phyloP scores from a whole-genome alignment of 53 echinoderm and acorn worm species.

The Echinometra lucunter region DNA sequence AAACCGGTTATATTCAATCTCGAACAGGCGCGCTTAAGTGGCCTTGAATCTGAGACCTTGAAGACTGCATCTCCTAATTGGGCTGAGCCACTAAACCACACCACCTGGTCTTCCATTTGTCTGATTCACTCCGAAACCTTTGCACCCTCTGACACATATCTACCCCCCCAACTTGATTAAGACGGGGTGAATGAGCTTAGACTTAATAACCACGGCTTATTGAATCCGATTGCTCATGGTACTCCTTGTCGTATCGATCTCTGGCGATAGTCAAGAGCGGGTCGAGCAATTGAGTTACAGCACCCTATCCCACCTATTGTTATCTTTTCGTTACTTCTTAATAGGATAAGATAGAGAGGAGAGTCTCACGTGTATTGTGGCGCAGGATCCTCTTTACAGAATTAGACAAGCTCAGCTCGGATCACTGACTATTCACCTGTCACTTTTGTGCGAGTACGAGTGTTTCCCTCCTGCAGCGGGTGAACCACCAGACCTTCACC shows the following conservation, averaged over 20 bases:
- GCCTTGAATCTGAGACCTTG: not conserved
- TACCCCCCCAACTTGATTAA: slow-evolving; percentile 2
- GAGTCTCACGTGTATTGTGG: not conserved
- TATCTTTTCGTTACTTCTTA: slow-evolving; percentile 59
- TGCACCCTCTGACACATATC: not conserved
- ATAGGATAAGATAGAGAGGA: not conserved
- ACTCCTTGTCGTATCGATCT: slow-evolving; percentile 49
- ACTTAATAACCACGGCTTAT: slow-evolving; percentile 43
- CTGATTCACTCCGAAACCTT: not conserved
- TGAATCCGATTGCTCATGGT: not conserved
- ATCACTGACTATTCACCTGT: slow-evolving; percentile 18
- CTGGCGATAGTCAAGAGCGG: not conserved
- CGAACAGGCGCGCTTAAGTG: not conserved
- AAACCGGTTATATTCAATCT: no score
- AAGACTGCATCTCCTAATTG: not conserved
- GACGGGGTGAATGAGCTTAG: slow-evolving; percentile 30
- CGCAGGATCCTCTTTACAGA: slow-evolving; percentile 15
- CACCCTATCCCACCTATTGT: slow-evolving; percentile 31
- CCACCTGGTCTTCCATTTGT: slow-evolving; percentile 13
- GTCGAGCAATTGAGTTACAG: slow-evolving; percentile 51
- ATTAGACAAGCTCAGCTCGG: slow-evolving; percentile 25
- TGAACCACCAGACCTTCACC: not conserved
- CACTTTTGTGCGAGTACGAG: not conserved
- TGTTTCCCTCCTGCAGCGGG: not conserved
- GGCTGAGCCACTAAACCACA: not conserved